Conservation (phyloP, 2,797 vertebrate genomes). For the Triplophysa yarkandensis region DNA sequence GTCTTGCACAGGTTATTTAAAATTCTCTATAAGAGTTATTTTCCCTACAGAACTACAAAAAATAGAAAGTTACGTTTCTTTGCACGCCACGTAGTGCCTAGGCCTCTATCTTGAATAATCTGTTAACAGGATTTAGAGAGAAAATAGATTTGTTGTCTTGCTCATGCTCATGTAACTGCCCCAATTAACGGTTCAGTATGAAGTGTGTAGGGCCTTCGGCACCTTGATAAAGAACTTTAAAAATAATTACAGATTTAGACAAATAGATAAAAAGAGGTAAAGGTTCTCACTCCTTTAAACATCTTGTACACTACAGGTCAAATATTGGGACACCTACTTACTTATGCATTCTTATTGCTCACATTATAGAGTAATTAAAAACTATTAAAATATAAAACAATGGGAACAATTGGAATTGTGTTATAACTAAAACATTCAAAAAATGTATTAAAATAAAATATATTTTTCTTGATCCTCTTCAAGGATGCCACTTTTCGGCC, state of each 20-base stretch:
- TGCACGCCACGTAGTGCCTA: constrained; percentile 57
- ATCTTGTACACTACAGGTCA: no score
- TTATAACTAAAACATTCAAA: no score
- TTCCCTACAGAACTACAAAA: not conserved
- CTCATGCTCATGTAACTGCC: constrained; percentile 61
- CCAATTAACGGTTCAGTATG: constrained; percentile 62
- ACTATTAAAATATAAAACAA: no score
- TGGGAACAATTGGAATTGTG: no score
- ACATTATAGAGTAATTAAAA: no score
- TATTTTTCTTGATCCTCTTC: no score
- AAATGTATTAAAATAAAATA: no score
- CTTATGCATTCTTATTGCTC: no score
- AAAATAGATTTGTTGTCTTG: constrained; percentile 76
- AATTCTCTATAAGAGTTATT: not conserved
- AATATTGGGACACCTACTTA: no score
- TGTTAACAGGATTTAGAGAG: constrained; percentile 76
- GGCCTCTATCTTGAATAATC: constrained; percentile 71
- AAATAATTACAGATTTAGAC: not conserved
- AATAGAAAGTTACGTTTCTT: not conserved
- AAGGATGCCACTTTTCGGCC: no score
- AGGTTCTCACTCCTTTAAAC: no score
- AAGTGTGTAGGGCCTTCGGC: constrained; percentile 41
- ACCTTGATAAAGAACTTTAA: constrained; percentile 69
- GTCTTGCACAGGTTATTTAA: not conserved
- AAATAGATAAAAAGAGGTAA: not conserved